Percentiles rank a stretch among this genome's conserved stretches.
These are phyloP conservation scores for Bellardia pandia DNA, from an alignment of 2,888 invertebrate species.

Conservation along the genomic window DNA sequence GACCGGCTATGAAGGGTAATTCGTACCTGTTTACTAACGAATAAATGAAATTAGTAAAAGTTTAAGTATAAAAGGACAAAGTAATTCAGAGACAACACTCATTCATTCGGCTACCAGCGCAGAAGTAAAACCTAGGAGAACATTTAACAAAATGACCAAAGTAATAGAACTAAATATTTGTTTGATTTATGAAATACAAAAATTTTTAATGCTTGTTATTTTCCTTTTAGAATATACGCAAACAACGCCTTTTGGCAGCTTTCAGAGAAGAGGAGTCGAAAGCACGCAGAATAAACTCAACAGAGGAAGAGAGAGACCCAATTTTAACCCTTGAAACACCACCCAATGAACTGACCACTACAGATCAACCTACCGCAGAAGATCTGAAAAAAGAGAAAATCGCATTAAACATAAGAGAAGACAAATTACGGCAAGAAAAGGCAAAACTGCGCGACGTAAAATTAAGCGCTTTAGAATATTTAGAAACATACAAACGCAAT, in stretches of 20 bases:
- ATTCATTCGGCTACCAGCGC: conserved; percentile 9
- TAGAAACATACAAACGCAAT: conserved; percentile 76
- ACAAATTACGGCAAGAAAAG: background rate
- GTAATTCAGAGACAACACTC: background rate
- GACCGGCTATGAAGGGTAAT: background rate
- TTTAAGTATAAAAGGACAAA: conserved; percentile 35
- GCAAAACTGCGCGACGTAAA: conserved; percentile 43
- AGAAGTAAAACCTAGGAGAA: background rate
- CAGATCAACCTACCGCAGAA: too few species aligned
- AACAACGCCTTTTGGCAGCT: conserved; percentile 51
- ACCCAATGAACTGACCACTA: too few species aligned
- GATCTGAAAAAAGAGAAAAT: too few species aligned
- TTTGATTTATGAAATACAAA: too few species aligned
- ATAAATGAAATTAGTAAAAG: background rate
- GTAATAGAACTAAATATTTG: conserved; percentile 11
- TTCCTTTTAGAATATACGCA: conserved; percentile 45
- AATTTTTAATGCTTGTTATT: background rate
- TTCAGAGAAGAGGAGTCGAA: conserved; percentile 15
- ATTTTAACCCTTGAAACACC: too few species aligned
- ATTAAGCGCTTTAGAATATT: conserved; percentile 68
- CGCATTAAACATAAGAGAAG: background rate
- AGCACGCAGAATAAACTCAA: background rate
- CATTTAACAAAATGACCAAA: conserved; percentile 23
- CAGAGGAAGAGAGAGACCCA: too few species aligned
- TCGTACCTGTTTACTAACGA: conserved; percentile 28